These are phyloP conservation scores for Propithecus perrieri DNA, from an alignment of 2,797 vertebrate species.

Conservation along the genomic window DNA sequence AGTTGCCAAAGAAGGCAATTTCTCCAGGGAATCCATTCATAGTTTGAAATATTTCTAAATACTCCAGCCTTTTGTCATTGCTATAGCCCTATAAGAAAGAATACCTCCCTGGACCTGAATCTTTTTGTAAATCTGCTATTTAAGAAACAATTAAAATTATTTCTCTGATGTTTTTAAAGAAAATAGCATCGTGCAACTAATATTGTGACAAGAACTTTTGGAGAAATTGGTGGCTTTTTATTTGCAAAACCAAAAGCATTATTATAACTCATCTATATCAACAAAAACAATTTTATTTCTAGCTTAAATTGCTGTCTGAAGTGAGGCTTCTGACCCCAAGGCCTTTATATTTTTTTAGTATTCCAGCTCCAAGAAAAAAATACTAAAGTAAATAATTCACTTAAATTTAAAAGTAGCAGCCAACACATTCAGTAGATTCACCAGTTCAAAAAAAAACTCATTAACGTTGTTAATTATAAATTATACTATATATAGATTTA, in stretches of 20 bases:
- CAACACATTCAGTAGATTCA: neutral
- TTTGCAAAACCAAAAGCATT: constrained; percentile 67
- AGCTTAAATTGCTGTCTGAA: constrained; percentile 46
- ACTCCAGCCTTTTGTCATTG: constrained; percentile 59
- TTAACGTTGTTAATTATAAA: constrained; percentile 50
- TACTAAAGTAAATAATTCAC: neutral
- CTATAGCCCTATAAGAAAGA: constrained; percentile 20
- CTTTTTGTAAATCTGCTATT: constrained; percentile 52
- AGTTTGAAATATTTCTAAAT: constrained; percentile 70
- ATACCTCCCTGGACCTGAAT: neutral
- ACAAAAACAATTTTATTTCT: constrained; percentile 49
- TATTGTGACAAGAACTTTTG: constrained; percentile 52
- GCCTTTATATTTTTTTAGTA: constrained; percentile 23
- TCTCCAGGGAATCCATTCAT: constrained; percentile 63
- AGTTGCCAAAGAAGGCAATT: constrained; percentile 65
- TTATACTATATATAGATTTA: neutral
- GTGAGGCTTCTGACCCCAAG: constrained; percentile 17
- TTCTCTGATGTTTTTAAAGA: constrained; percentile 39
- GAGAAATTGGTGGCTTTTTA: constrained; percentile 60
- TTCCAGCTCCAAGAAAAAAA: constrained; percentile 41
- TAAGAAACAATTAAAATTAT: constrained; percentile 57
- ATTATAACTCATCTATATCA: constrained; percentile 48
- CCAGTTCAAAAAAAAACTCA: neutral
- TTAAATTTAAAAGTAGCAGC: constrained; percentile 50
- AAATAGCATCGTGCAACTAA: constrained; percentile 40